Conservation (phyloP, 2,888 invertebrate species). For the Tineola bisselliella region DNA sequence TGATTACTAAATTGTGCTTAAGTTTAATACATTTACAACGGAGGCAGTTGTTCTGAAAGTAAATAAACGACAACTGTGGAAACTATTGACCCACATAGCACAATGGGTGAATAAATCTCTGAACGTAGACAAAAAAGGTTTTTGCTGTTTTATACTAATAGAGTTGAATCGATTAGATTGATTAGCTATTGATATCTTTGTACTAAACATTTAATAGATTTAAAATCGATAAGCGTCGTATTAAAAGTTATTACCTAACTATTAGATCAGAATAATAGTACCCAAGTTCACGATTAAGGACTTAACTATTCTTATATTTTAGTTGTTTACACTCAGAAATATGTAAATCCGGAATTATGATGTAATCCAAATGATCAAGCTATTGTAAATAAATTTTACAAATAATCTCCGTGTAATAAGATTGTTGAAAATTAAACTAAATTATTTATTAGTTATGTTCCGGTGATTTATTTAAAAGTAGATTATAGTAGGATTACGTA, state of each 20-base stretch:
- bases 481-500: neutral
- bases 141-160: slow-evolving; percentile 25
- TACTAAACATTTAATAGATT: slow-evolving; percentile 21
- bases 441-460: neutral
- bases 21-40: slow-evolving; percentile 28
- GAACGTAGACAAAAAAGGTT: slow-evolving; percentile 44
- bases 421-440: neutral
- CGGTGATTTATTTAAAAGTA: neutral
- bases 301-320: too few species aligned
- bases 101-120: slow-evolving; percentile 55
- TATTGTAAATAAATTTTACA: neutral
- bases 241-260: neutral
- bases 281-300: too few species aligned
- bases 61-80: slow-evolving; percentile 31
- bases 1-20: too few species aligned
- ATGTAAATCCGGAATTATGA: neutral
- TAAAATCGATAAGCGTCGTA: slow-evolving; percentile 12
- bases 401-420: neutral
- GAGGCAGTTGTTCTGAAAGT: slow-evolving; percentile 32
- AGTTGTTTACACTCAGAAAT: neutral
- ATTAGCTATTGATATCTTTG: neutral
- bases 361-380: neutral
- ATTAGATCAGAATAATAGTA: neutral
- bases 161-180: slow-evolving; percentile 21
- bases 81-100: slow-evolving; percentile 51